Percentiles rank a stretch among this genome's conserved stretches.
These are phyloP conservation scores for sheep (Ovis aries) DNA, from an alignment of 2,113 vertebrate species.

Conservation along the genomic window DNA sequence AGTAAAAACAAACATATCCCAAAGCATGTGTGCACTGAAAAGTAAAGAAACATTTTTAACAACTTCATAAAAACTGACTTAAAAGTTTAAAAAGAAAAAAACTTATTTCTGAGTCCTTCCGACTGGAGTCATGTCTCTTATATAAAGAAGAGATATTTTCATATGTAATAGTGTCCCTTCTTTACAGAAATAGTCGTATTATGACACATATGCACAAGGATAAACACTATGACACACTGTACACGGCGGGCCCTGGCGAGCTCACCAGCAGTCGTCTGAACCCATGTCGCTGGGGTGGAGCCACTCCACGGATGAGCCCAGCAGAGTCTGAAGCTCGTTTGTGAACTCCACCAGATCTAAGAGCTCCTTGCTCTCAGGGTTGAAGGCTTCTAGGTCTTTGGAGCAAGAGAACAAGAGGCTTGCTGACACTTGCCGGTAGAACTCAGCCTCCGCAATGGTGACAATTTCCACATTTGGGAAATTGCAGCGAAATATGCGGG, in stretches of 20 bases:
- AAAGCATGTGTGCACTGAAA: slow-evolving; percentile 83
- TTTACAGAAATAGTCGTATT: slow-evolving; percentile 84
- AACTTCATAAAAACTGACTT: slow-evolving; percentile 82
- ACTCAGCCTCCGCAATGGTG: slow-evolving; percentile 91
- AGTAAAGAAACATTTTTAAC: slow-evolving; percentile 79
- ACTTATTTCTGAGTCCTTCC: slow-evolving; percentile 83
- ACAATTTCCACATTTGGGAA: slow-evolving; percentile 93
- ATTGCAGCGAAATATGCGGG: slow-evolving; percentile 90
- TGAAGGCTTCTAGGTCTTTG: slow-evolving; percentile 91
- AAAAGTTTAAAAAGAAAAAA: slow-evolving; percentile 80
- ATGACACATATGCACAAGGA: slow-evolving; percentile 87
- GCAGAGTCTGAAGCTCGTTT: slow-evolving; percentile 89
- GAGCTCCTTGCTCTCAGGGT: slow-evolving; percentile 92
- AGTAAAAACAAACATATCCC: slow-evolving; percentile 86
- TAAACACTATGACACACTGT: slow-evolving; percentile 81
- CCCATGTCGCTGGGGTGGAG: slow-evolving; percentile 78
- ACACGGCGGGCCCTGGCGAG: slow-evolving; percentile 71
- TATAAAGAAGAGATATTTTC: slow-evolving; percentile 87
- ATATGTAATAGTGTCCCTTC: slow-evolving; percentile 89
- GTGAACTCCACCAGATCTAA: slow-evolving; percentile 95
- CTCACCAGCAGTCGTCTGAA: slow-evolving; percentile 80
- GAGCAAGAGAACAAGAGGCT: slow-evolving; percentile 93
- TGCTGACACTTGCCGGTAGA: slow-evolving; percentile 92
- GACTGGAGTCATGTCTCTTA: slow-evolving; percentile 84
- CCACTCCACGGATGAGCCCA: slow-evolving; percentile 92